Evolutionary conservation across 2,797 vertebrate genomes (phyloP).

Genomic region (Naso thynnoides): DNA sequence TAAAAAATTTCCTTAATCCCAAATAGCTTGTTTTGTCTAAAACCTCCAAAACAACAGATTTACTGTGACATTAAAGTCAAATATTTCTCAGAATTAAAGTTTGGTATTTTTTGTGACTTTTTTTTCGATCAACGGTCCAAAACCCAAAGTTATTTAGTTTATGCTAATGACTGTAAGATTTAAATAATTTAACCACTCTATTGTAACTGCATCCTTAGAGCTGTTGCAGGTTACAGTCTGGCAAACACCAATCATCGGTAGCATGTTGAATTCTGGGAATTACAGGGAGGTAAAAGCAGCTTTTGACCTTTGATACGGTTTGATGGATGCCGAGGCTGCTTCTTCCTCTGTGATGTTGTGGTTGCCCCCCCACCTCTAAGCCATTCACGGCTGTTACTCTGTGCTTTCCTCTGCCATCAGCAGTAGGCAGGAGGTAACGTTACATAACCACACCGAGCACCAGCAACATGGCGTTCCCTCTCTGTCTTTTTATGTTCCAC

Average conservation of each 20-base stretch:
- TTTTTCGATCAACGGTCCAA: not conserved
- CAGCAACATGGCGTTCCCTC: constrained; percentile 58
- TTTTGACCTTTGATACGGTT: not conserved
- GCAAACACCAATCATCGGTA: not conserved
- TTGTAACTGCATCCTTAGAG: not conserved
- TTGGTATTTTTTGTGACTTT: not conserved
- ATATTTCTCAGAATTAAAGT: not conserved
- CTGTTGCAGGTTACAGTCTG: not conserved
- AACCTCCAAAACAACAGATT: no score
- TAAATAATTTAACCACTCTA: not conserved
- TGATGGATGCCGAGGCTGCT: constrained; percentile 3
- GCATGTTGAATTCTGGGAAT: constrained; percentile 3
- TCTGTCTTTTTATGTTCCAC: constrained; percentile 36
- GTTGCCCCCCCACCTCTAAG: constrained; percentile 55
- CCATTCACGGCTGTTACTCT: constrained; percentile 40
- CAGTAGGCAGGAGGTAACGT: constrained; percentile 67
- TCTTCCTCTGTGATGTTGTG: constrained; percentile 49
- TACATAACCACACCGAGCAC: constrained; percentile 60
- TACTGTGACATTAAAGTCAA: not conserved
- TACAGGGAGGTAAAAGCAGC: not conserved
- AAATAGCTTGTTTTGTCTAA: no score
- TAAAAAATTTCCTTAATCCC: no score
- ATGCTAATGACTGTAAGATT: not conserved
- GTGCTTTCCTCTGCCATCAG: constrained; percentile 52
- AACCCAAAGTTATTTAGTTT: not conserved